Percentiles rank a stretch among this genome's conserved stretches.
Conservation (phyloP, 1,140 invertebrate genomes). For the Hylaeus volcanicus region DNA sequence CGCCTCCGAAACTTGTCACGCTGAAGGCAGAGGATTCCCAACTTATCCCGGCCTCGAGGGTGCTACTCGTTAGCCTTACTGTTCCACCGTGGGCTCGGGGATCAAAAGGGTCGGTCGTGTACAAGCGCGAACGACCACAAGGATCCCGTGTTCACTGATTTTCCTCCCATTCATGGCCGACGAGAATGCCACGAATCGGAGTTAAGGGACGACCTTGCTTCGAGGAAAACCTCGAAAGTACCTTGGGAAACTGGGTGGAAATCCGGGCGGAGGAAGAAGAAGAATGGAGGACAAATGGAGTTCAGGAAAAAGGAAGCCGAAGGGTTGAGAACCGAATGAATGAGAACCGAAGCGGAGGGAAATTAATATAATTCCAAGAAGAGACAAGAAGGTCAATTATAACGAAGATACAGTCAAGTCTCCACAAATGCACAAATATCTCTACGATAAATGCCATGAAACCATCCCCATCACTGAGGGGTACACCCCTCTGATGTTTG, state of each 20-base stretch:
- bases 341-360: too few species aligned
- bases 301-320: too few species aligned
- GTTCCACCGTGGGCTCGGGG: constrained; percentile 17
- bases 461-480: too few species aligned
- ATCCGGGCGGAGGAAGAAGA: too few species aligned
- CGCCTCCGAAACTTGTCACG: background rate
- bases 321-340: too few species aligned
- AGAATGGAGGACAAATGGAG: too few species aligned
- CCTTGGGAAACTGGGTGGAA: background rate
- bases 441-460: too few species aligned
- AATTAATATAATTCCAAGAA: too few species aligned
- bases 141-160: background rate
- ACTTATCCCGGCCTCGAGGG: constrained; percentile 41
- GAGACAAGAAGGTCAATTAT: too few species aligned
- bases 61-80: constrained; percentile 57
- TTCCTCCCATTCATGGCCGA: background rate
- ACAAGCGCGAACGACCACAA: background rate
- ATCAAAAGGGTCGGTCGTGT: constrained; percentile 7
- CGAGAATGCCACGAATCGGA: constrained; percentile 1
- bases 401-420: too few species aligned
- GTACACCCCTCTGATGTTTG: too few species aligned
- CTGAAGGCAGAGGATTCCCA: background rate
- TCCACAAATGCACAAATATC: too few species aligned
- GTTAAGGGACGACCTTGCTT: background rate
- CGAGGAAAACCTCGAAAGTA: background rate